Percentiles rank a stretch among this genome's conserved stretches.
These are phyloP conservation scores for Magallana ariakensis DNA, from an alignment of 1,140 invertebrate species.

Conservation along the genomic window DNA sequence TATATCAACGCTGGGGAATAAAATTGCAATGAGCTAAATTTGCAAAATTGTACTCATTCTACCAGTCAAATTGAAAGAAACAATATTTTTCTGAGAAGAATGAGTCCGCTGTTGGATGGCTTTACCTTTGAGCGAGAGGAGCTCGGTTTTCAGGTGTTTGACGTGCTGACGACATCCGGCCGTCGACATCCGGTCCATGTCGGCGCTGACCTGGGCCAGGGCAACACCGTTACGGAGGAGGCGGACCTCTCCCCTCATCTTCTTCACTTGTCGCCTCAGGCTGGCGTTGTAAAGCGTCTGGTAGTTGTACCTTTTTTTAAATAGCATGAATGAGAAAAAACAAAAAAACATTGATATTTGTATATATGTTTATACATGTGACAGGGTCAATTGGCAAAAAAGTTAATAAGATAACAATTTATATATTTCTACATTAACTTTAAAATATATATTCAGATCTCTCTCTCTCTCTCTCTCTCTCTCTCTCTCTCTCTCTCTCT, in stretches of 20 bases:
- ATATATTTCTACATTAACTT: background rate
- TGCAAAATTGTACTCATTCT: too few relatives aligned
- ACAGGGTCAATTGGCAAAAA: background rate
- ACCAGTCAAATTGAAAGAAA: too few relatives aligned
- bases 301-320: slow-evolving; percentile 9
- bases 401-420: background rate
- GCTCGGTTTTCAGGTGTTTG: slow-evolving; percentile 6
- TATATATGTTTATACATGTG: background rate
- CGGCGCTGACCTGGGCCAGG: background rate
- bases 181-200: slow-evolving; percentile 18
- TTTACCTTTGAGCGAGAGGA: slow-evolving; percentile 28
- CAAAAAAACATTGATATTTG: background rate
- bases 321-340: background rate
- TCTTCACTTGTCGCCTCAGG: slow-evolving; percentile 19
- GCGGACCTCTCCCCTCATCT: background rate
- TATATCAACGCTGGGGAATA: too few relatives aligned
- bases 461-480: slow-evolving; percentile 3
- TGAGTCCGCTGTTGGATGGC: too few relatives aligned
- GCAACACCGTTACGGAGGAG: background rate
- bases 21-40: too few relatives aligned
- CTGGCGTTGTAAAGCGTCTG: slow-evolving; percentile 1
- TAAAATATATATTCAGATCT: background rate
- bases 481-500: slow-evolving; percentile 37
- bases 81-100: too few relatives aligned
- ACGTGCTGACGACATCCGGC: slow-evolving; percentile 8